Conservation (phyloP, 92 coral and sea anemone genomes). For the Heteractis magnifica region DNA sequence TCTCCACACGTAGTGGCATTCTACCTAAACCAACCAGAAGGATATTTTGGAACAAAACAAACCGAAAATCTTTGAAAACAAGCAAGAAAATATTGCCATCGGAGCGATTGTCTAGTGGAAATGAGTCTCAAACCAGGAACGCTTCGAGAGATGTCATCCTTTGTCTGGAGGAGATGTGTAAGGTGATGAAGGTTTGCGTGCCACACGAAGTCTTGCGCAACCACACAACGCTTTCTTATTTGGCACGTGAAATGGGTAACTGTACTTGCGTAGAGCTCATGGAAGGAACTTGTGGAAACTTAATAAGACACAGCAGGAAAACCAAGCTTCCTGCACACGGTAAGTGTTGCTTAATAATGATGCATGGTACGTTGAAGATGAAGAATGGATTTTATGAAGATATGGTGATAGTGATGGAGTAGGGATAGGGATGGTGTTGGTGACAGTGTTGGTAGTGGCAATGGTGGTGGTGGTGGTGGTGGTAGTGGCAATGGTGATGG, state of each 20-base stretch:
- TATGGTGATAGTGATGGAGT: too few species aligned
- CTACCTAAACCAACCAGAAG: not conserved
- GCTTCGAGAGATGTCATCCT: not conserved
- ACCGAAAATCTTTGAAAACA: not conserved
- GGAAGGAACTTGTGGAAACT: conserved; percentile 16
- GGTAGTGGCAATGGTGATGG: too few species aligned
- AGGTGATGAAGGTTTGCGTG: conserved; percentile 12
- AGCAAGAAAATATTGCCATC: not conserved
- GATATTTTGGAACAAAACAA: conserved; percentile 22
- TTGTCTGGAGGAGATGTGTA: conserved; percentile 20
- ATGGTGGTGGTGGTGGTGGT: too few species aligned
- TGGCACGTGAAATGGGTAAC: not conserved
- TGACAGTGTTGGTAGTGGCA: too few species aligned
- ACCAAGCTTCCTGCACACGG: not conserved
- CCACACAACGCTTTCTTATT: not conserved
- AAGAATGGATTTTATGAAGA: too few species aligned
- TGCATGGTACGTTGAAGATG: not conserved
- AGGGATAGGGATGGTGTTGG: too few species aligned
- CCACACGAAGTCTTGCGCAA: conserved; percentile 2
- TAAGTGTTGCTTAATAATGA: not conserved
- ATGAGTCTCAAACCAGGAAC: not conserved
- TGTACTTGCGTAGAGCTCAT: conserved; percentile 30
- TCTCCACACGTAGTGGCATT: not conserved
- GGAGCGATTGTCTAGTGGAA: not conserved
- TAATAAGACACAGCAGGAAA: not conserved